Percentiles rank a stretch among this genome's conserved stretches.
These are phyloP conservation scores for Tympanoctomys barrerae DNA, from an alignment of 2,797 vertebrate species.

Conservation along the genomic window DNA sequence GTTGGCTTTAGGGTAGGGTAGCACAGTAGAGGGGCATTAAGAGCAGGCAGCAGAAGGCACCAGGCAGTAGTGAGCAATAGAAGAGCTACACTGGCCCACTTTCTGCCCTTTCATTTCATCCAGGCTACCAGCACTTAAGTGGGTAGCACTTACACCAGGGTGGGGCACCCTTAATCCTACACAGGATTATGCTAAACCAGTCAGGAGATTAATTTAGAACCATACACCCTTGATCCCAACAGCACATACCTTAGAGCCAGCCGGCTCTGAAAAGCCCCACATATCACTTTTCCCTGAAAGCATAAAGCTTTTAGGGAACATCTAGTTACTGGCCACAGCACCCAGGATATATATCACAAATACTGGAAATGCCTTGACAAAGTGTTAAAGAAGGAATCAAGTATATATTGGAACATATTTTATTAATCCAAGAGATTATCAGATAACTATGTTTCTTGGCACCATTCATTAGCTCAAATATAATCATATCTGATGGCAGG, in stretches of 20 bases:
- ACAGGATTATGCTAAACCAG: no score
- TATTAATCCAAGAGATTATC: neutral
- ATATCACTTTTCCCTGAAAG: no score
- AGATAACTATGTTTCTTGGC: neutral
- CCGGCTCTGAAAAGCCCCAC: no score
- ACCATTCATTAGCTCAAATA: neutral
- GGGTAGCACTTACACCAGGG: neutral
- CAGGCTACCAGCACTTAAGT: neutral
- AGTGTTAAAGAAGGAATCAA: conserved; percentile 5
- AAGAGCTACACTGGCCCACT: neutral
- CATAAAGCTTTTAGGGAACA: neutral
- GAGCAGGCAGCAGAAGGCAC: neutral
- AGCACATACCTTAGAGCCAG: no score
- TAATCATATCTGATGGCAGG: neutral
- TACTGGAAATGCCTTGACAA: neutral
- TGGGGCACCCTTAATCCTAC: no score
- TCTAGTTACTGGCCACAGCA: neutral
- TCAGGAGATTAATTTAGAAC: no score
- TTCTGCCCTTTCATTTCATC: neutral
- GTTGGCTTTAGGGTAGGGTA: neutral
- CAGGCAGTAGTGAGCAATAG: neutral
- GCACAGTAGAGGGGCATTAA: neutral
- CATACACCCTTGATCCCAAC: no score
- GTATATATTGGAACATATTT: conserved; percentile 11
- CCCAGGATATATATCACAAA: neutral